phyloP scores from a whole-genome alignment of 2,113 vertebrate species.

The Corynorhinus townsendii region DNA sequence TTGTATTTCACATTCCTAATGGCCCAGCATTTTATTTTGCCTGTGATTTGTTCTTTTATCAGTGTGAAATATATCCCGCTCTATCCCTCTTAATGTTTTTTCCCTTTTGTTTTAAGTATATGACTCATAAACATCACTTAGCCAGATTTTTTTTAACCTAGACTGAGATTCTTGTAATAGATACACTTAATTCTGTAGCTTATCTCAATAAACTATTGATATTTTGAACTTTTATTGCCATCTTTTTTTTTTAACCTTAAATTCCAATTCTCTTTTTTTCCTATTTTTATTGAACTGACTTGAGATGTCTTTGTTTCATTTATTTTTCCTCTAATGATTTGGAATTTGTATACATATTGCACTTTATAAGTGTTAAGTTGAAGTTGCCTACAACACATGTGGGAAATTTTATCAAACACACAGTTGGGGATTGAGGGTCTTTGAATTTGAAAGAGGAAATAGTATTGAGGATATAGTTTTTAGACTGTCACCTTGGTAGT shows the following conservation, averaged over 20 bases:
- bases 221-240: not conserved
- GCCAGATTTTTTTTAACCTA: not conserved
- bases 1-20: not conserved
- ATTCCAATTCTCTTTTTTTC: not conserved
- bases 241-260: not conserved
- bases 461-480: not conserved
- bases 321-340: not conserved
- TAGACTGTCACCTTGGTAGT: not conserved
- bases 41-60: not conserved
- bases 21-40: not conserved
- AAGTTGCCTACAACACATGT: not conserved
- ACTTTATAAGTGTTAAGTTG: slow-evolving; percentile 14
- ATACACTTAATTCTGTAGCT: not conserved
- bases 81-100: not conserved
- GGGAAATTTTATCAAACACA: not conserved
- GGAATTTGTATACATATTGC: not conserved
- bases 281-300: not conserved
- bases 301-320: not conserved
- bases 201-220: not conserved
- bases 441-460: not conserved
- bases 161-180: not conserved
- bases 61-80: not conserved
- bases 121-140: not conserved
- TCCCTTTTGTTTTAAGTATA: not conserved
- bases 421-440: not conserved